These are phyloP conservation scores for Pandemis heparana DNA, from an alignment of 2,888 invertebrate genomes.

Conservation along the genomic window DNA sequence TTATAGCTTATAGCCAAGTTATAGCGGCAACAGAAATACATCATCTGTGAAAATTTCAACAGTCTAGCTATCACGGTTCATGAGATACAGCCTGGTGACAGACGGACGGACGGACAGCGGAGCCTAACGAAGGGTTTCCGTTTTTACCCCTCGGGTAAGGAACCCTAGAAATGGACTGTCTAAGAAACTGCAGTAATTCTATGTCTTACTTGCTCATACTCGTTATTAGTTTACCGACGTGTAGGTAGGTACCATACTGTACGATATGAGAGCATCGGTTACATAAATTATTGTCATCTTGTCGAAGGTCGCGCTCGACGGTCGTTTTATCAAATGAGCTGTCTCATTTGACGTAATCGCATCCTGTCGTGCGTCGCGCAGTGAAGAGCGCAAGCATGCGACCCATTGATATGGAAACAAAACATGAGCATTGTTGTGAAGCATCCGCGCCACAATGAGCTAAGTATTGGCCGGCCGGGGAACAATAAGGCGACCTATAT, in stretches of 20 bases:
- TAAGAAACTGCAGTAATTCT: too few relatives aligned
- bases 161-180: too few relatives aligned
- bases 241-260: background rate
- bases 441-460: constrained; percentile 16
- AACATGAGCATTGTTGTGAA: constrained; percentile 25
- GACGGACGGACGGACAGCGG: too few relatives aligned
- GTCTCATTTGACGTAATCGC: constrained; percentile 38
- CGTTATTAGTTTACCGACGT: too few relatives aligned
- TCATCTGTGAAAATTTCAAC: too few relatives aligned
- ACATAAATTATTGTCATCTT: constrained; percentile 31
- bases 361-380: constrained; percentile 25
- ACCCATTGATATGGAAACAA: constrained; percentile 4
- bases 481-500: constrained; percentile 31
- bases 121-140: too few relatives aligned
- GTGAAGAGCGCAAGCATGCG: background rate
- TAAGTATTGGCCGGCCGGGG: constrained; percentile 17
- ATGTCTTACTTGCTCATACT: background rate
- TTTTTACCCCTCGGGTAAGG: too few relatives aligned
- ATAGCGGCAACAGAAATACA: too few relatives aligned
- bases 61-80: too few relatives aligned
- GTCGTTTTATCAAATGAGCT: constrained; percentile 15
- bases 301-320: constrained; percentile 33
- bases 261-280: constrained; percentile 3
- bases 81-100: too few relatives aligned
- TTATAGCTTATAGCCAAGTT: too few relatives aligned